Conservation (phyloP, 2,888 invertebrate genomes). For the Tetrapedia diversipes region DNA sequence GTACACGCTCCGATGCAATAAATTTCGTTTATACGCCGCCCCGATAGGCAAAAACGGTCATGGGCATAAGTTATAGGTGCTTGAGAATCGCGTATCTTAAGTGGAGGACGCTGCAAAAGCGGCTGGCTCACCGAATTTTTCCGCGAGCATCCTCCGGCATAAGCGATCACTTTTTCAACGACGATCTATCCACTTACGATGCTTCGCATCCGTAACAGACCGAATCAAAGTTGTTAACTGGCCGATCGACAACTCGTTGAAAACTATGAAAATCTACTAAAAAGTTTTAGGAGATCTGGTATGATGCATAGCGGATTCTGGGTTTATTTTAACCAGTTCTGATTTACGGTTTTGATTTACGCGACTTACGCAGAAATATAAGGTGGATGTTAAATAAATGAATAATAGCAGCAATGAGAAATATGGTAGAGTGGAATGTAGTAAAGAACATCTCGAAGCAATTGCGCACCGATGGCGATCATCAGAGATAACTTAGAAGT, state of each 20-base stretch:
- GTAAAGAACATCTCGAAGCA: too few species aligned
- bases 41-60: slow-evolving; percentile 76
- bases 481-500: too few species aligned
- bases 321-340: too few species aligned
- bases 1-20: slow-evolving; percentile 73
- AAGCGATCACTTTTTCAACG: slow-evolving; percentile 12
- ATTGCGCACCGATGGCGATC: too few species aligned
- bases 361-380: too few species aligned
- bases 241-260: slow-evolving; percentile 15
- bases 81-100: slow-evolving; percentile 72
- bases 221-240: slow-evolving; percentile 19
- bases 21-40: slow-evolving; percentile 75
- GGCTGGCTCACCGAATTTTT: slow-evolving; percentile 58
- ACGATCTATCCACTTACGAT: neutral
- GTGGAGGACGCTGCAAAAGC: slow-evolving; percentile 27
- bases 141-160: slow-evolving; percentile 26
- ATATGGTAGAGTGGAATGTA: too few species aligned
- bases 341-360: too few species aligned
- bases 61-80: slow-evolving; percentile 75
- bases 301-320: too few species aligned
- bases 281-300: too few species aligned
- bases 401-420: too few species aligned
- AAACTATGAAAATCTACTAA: neutral
- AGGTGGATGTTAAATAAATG: too few species aligned
- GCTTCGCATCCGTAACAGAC: neutral